Conservation (phyloP, 2,888 invertebrate species). For the Maniola hyperantus region DNA sequence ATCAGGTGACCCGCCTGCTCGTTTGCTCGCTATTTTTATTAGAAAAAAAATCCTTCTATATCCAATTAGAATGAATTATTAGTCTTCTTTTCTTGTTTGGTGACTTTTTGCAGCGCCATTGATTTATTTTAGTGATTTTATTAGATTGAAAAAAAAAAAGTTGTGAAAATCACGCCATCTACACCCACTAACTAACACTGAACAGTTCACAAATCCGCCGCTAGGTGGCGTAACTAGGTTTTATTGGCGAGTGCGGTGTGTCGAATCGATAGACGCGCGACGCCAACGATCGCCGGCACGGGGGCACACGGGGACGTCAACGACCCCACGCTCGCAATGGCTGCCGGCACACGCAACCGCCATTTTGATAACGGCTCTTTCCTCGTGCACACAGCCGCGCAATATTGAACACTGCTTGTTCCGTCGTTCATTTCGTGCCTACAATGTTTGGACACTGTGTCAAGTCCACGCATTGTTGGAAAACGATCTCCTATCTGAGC, state of each 20-base stretch:
- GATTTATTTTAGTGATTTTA: too few relatives aligned
- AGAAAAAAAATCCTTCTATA: too few relatives aligned
- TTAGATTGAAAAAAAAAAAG: slow-evolving; percentile 8
- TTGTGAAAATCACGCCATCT: slow-evolving; percentile 54
- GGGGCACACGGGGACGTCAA: slow-evolving; percentile 63
- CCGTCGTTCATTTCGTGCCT: neutral
- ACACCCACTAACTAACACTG: slow-evolving; percentile 1
- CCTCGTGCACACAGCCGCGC: slow-evolving; percentile 35
- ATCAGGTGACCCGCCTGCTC: too few relatives aligned
- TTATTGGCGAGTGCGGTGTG: slow-evolving; percentile 35
- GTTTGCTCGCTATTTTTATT: too few relatives aligned
- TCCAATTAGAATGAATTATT: too few relatives aligned
- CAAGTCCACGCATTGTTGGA: slow-evolving; percentile 17
- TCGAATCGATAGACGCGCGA: slow-evolving; percentile 59
- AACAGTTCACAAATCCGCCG: slow-evolving; percentile 1
- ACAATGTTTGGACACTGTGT: slow-evolving; percentile 18
- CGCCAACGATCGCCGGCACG: slow-evolving; percentile 48
- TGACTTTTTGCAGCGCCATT: too few relatives aligned
- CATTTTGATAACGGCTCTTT: slow-evolving; percentile 76
- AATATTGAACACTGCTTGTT: slow-evolving; percentile 30
- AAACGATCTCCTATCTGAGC: slow-evolving; percentile 19
- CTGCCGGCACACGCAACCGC: slow-evolving; percentile 61
- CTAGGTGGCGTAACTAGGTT: slow-evolving; percentile 64
- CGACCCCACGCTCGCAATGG: slow-evolving; percentile 64
- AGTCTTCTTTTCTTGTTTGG: too few relatives aligned